Conservation (phyloP, 2,888 invertebrate species). For the Sialis fuliginosa region DNA sequence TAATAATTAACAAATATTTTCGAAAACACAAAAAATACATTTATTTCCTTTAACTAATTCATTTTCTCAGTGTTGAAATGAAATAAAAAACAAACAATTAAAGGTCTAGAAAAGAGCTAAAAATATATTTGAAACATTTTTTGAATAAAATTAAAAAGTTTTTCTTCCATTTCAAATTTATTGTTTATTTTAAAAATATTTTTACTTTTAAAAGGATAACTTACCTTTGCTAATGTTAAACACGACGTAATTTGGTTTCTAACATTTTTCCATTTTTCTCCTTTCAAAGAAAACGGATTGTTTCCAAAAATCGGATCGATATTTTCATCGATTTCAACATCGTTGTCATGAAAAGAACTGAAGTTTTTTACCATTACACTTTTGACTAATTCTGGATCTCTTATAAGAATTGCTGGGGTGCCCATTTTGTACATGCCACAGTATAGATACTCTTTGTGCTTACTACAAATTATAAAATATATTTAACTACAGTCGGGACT, state of each 20-base stretch:
- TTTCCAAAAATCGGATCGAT: slow-evolving; percentile 23
- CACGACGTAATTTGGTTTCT: slow-evolving; percentile 26
- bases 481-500: too few relatives aligned
- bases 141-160: too few relatives aligned
- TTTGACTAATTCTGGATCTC: slow-evolving; percentile 18
- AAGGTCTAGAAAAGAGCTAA: too few relatives aligned
- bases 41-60: too few relatives aligned
- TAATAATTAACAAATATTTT: too few relatives aligned
- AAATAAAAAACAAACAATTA: too few relatives aligned
- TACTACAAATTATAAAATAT: slow-evolving; percentile 5
- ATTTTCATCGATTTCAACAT: slow-evolving; percentile 18
- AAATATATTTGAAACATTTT: too few relatives aligned
- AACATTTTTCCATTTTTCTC: slow-evolving; percentile 25
- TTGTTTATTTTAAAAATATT: too few relatives aligned
- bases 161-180: too few relatives aligned
- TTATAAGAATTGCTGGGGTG: slow-evolving; percentile 15
- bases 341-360: slow-evolving; percentile 13
- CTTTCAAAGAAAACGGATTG: slow-evolving; percentile 24
- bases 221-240: slow-evolving; percentile 23
- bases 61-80: too few relatives aligned
- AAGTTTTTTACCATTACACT: slow-evolving; percentile 19
- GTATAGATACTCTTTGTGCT: slow-evolving; percentile 11
- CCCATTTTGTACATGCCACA: slow-evolving; percentile 19
- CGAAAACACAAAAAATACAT: too few relatives aligned
- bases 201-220: not conserved